Conservation (phyloP, 2,888 invertebrate genomes). For the Aromia moschata region DNA sequence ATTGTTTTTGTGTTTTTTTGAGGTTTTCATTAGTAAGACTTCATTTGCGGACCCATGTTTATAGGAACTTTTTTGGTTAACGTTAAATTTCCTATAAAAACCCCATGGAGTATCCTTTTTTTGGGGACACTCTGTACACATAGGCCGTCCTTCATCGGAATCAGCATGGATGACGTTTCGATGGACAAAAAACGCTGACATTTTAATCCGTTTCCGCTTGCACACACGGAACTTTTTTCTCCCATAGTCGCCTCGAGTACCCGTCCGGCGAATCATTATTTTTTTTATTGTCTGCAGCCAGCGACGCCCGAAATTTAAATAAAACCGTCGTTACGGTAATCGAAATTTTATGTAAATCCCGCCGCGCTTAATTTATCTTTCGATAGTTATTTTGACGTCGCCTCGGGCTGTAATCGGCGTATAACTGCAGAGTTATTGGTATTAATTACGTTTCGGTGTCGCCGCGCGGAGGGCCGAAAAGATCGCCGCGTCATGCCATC, state of each 20-base stretch:
- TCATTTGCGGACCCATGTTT: too few relatives aligned
- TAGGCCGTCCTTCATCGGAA: too few relatives aligned
- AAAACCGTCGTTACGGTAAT: conserved; percentile 20
- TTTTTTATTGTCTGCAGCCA: conserved; percentile 17
- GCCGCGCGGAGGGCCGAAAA: conserved; percentile 1
- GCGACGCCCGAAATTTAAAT: conserved; percentile 16
- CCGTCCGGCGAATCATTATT: conserved; percentile 10
- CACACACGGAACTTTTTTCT: not conserved
- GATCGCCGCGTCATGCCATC: conserved; percentile 16
- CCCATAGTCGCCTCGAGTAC: not conserved
- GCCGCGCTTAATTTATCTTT: conserved; percentile 20
- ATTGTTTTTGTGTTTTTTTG: too few relatives aligned
- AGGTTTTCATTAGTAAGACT: too few relatives aligned
- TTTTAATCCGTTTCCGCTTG: not conserved
- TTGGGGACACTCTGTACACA: too few relatives aligned
- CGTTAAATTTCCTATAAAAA: too few relatives aligned
- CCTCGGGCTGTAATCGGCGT: conserved; percentile 21
- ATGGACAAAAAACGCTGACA: not conserved
- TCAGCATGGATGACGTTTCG: not conserved
- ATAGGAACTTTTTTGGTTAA: too few relatives aligned
- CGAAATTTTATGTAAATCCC: conserved; percentile 25
- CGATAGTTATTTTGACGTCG: conserved; percentile 25
- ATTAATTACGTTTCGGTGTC: conserved; percentile 27
- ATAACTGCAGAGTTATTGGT: conserved; percentile 26
- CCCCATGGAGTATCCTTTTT: too few relatives aligned